Base-by-base conservation (phyloP, 2,797 vertebrate genomes). In the Helarctos malayanus region DNA sequence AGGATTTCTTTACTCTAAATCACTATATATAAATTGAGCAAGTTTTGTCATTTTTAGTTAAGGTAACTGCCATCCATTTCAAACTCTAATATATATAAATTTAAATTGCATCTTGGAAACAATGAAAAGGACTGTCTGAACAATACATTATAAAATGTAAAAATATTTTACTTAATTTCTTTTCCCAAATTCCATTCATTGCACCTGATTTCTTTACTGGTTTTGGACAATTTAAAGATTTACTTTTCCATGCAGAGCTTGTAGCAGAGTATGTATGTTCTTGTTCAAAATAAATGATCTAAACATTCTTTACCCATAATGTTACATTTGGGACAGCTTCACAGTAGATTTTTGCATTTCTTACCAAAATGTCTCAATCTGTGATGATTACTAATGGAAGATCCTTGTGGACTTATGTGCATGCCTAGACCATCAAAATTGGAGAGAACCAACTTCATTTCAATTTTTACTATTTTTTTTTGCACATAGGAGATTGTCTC, bases 1-100 rank as follows among this genome's bases (percentile, higher is more conserved):
- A 92, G 91, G 11, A 56, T 89, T 95, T 96, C 11, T 87, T 91
- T 75, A 59, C 12, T 85, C 38, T 57, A 93, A 93, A 71, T 86
- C 57, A 82, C 9, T 65, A 14, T 16, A 47, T 88, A 11, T 54
- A 73, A 95, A 73, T 61, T 82, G 15, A 88, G 25, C 49, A 95
- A 94, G 38, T 81, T 82, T 41, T 76, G 59, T 61, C 11, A 88
- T 73, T 92, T 95, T 95, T 45, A 38, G 86, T 82, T 47, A 85
- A 91, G 73, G 47, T 81, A 87, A 95, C 0, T 15, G 82, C 23
- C 21, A 92, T 68, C 41, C 8, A 88, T 47, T 96, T 97, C 63
- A 95, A 91, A 54, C n/a, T 71, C 10, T 63, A 90, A 94, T 91
- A 78, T 19, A 86, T 83, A 16, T 10, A 75, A 81, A 88, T 45